Evolutionary conservation across 2,888 invertebrate genomes (phyloP).

Genomic region (Abscondita cerata): DNA sequence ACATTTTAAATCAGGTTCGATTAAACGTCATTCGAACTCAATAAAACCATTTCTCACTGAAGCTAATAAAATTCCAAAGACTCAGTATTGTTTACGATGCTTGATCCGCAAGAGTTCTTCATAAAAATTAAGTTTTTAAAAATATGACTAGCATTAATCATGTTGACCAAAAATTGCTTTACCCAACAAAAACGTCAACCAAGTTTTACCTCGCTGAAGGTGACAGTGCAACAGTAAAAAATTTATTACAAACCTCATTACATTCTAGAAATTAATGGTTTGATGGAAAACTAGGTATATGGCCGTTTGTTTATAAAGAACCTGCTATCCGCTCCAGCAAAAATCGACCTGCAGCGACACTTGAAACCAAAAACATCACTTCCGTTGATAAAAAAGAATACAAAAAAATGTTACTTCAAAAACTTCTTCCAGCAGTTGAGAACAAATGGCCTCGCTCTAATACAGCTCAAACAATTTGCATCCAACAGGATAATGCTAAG

Average conservation of each 20-base stretch:
- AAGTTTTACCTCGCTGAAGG: constrained; percentile 10
- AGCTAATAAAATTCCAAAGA: no score
- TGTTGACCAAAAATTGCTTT: constrained; percentile 23
- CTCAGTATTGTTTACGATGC: no score
- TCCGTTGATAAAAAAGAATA: background rate
- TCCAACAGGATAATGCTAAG: no score
- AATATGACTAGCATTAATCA: no score
- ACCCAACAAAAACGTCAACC: constrained; percentile 13
- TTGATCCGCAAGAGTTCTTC: no score
- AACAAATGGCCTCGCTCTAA: no score
- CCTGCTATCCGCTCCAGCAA: constrained; percentile 10
- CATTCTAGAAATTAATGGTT: constrained; percentile 8
- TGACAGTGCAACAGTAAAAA: constrained; percentile 17
- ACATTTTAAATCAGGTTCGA: no score
- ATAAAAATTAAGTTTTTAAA: no score
- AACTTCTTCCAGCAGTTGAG: background rate
- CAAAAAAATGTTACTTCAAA: background rate
- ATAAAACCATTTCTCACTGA: no score
- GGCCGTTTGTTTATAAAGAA: constrained; percentile 18
- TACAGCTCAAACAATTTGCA: no score
- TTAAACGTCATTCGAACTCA: no score
- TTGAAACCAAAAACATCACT: constrained; percentile 5
- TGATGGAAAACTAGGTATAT: constrained; percentile 12
- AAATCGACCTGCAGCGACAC: constrained; percentile 12
- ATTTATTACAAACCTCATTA: constrained; percentile 24